A percentile compares a stretch with the other conserved stretches of the same genome.
phyloP scores from a whole-genome alignment of 2,888 invertebrate genomes.

The Drosophila picticornis region DNA sequence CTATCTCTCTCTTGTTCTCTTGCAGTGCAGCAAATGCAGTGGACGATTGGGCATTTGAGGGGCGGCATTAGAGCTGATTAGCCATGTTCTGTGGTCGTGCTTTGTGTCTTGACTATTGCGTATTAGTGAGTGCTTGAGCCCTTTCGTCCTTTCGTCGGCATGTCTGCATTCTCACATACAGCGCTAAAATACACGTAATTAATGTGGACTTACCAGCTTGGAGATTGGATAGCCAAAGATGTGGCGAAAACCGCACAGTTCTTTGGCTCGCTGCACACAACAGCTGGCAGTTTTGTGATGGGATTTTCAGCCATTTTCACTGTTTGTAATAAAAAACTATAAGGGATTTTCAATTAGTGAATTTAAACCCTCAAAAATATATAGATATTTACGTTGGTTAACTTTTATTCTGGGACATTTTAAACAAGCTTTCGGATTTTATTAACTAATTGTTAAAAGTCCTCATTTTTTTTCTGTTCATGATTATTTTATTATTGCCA shows the following conservation, averaged over 20 bases:
- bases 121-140: slow-evolving; percentile 5
- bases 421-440: not conserved
- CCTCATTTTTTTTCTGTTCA: not conserved
- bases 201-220: slow-evolving; percentile 59
- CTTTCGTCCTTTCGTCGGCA: not conserved
- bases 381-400: not conserved
- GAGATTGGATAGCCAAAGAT: slow-evolving; percentile 54
- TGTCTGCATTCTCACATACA: not conserved
- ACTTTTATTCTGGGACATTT: not conserved
- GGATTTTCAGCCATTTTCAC: not conserved
- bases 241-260: slow-evolving; percentile 17
- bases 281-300: slow-evolving; percentile 20
- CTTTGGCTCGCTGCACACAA: slow-evolving; percentile 10
- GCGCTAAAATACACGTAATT: slow-evolving; percentile 60
- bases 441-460: not conserved
- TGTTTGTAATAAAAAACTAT: not conserved
- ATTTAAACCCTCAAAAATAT: not conserved
- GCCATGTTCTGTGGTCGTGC: slow-evolving; percentile 31
- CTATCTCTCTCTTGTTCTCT: not conserved
- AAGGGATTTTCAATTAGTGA: not conserved
- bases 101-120: slow-evolving; percentile 39
- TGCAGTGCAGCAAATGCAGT: slow-evolving; percentile 48
- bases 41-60: not conserved
- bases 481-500: not conserved
- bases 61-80: slow-evolving; percentile 55